Evolutionary conservation across 2,797 vertebrate genomes (phyloP).

Genomic region (Takifugu ocellatus): DNA sequence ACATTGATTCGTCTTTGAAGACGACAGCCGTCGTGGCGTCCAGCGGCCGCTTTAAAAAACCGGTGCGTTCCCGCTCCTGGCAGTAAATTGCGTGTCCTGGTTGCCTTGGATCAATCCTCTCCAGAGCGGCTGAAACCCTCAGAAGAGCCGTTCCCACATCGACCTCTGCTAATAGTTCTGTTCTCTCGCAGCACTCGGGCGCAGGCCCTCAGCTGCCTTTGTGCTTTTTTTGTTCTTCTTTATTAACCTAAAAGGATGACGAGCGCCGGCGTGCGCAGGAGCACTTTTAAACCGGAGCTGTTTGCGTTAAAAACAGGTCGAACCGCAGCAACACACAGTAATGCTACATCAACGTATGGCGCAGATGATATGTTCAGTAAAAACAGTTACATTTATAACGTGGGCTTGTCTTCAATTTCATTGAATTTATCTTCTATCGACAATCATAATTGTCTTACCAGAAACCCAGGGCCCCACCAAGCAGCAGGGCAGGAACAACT

Average conservation of each 20-base stretch:
- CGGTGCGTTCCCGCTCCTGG: constrained; percentile 16
- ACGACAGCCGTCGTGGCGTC: constrained; percentile 17
- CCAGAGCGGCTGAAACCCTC: constrained; percentile 36
- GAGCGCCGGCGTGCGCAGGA: too few species aligned
- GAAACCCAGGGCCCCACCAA: too few species aligned
- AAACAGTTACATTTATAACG: too few species aligned
- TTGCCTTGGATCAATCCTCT: constrained; percentile 50
- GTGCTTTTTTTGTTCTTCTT: constrained; percentile 25
- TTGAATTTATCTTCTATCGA: too few species aligned
- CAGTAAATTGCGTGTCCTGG: constrained; percentile 45
- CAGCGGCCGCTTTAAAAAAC: constrained; percentile 28
- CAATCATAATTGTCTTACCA: too few species aligned
- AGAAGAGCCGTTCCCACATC: constrained; percentile 40
- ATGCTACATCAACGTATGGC: too few species aligned
- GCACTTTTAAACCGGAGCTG: too few species aligned
- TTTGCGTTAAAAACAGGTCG: too few species aligned
- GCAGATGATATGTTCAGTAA: too few species aligned
- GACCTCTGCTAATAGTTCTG: constrained; percentile 30
- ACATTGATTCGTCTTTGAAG: constrained; percentile 44
- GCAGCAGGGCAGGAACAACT: too few species aligned
- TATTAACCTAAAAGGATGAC: constrained; percentile 8
- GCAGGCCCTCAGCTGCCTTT: constrained; percentile 5
- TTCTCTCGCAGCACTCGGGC: constrained; percentile 16
- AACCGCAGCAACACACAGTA: too few species aligned
- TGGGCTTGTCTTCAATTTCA: too few species aligned